phyloP scores from a whole-genome alignment of 2,113 vertebrate genomes.

The Ailuropoda melanoleuca region DNA sequence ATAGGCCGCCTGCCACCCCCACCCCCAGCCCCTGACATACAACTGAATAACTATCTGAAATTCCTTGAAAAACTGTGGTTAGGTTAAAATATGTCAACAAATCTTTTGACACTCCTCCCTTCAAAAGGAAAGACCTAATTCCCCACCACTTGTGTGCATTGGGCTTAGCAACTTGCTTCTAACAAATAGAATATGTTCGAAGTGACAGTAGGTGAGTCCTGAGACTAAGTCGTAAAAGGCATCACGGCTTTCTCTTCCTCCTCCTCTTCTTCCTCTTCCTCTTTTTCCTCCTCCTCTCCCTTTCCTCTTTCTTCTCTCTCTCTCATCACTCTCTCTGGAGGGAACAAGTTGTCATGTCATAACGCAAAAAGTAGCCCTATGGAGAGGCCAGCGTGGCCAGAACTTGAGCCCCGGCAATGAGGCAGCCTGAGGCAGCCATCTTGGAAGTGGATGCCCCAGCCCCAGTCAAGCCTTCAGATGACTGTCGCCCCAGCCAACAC shows the following conservation, averaged over 20 bases:
- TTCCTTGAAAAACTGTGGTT: not conserved
- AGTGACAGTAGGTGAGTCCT: not conserved
- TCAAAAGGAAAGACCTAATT: not conserved
- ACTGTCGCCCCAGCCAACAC: not conserved
- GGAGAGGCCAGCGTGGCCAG: not conserved
- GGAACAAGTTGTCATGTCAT: not conserved
- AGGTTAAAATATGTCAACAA: not conserved
- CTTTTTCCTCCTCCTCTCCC: not conserved
- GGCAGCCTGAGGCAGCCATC: not conserved
- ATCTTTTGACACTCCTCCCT: not conserved
- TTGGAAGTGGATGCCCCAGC: not conserved
- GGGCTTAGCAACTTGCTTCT: not conserved
- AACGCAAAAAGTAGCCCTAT: not conserved
- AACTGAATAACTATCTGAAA: not conserved
- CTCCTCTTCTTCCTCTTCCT: not conserved
- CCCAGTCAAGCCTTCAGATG: not conserved
- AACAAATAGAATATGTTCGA: not conserved
- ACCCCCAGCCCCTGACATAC: too few relatives aligned
- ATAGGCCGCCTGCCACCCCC: not conserved
- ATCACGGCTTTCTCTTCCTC: not conserved
- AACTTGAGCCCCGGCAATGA: not conserved
- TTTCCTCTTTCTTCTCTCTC: not conserved
- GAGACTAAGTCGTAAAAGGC: not conserved
- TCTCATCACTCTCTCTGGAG: not conserved
- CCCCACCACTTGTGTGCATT: not conserved